Base-by-base conservation (phyloP, 2,888 invertebrate genomes). In the Cenopis cana region DNA sequence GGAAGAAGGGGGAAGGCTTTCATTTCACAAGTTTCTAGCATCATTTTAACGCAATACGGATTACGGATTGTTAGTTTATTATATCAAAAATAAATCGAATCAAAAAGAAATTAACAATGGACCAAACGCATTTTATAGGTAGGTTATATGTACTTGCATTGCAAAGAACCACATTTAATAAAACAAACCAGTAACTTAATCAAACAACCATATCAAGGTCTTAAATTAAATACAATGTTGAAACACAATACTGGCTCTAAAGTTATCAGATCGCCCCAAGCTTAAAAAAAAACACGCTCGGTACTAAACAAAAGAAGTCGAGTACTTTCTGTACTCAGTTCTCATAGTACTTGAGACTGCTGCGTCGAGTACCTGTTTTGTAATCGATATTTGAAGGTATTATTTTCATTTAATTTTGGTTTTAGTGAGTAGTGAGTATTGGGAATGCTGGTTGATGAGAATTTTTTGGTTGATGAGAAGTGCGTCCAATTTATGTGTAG, bases 311-410 rank as follows among this genome's bases (percentile, higher is more conserved):
- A 67, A 64, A 50, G 29, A 24, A 69, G 66, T 68, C 64, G 73
- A 70, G 71, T 73, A 60, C 55, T n/a, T 46, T n/a, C 46, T 46
- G 46, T 46, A 6, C 46, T 46, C 49, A 20, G 73, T 70, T 73
- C 73, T 74, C 71, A 68, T 66, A 50, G 72, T 66, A 70, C 70
- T 74, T 18, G 61, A 68, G 66, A 57, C 71, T 36, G 64, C 68
- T 66, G 24, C 36, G 54, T 68, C 18, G 60, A 72, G 72, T 65
- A 60, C 29, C 65, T 72, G 78, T 74, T 78, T 77, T 76, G 89
- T 85, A 89, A 90, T 89, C 85, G 89, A 90, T 90, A 90, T 85
- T 81, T 81, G 83, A 77, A 75, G 61, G 36, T 56, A 68, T 54
- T 66, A 14, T 60, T 70, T 52, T 54, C 20, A 20, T 46, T 65